Percentiles rank a stretch among this genome's conserved stretches.
Conservation (phyloP, 2,888 invertebrate species). For the Andrena chrysosceles region DNA sequence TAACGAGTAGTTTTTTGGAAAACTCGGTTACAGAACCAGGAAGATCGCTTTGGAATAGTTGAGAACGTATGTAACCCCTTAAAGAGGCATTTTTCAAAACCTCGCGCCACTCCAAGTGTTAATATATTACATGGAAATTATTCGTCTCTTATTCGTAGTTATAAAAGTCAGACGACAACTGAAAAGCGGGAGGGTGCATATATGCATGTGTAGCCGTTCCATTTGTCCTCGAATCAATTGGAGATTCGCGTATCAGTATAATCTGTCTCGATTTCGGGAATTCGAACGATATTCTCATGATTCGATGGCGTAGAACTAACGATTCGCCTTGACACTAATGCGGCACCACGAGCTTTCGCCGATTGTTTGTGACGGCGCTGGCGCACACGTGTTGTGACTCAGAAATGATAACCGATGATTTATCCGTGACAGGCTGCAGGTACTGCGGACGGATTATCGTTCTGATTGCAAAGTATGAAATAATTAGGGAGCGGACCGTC, state of each 20-base stretch:
- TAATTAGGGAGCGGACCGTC: conserved; percentile 84
- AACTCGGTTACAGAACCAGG: no score
- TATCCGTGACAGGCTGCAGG: conserved; percentile 83
- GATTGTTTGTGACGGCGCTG: conserved; percentile 49
- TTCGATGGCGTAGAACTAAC: conserved; percentile 53
- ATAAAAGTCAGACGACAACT: background rate
- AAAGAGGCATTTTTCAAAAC: no score
- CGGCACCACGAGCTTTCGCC: conserved; percentile 56
- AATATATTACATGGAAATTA: no score
- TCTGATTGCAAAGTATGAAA: conserved; percentile 85
- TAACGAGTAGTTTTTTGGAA: no score
- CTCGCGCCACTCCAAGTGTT: no score
- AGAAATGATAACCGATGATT: conserved; percentile 81
- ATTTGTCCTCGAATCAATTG: conserved; percentile 13
- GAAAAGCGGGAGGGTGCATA: background rate
- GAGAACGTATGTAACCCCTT: no score
- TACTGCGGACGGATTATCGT: conserved; percentile 84
- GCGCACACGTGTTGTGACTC: conserved; percentile 75
- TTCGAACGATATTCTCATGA: conserved; percentile 27
- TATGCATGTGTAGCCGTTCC: background rate
- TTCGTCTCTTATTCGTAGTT: no score
- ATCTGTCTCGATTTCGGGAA: conserved; percentile 29
- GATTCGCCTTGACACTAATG: conserved; percentile 63
- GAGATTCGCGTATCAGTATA: conserved; percentile 14
- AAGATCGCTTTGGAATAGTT: no score